Evolutionary conservation across 2,113 vertebrate genomes (phyloP).

Genomic region (Todiramphus chloris): DNA sequence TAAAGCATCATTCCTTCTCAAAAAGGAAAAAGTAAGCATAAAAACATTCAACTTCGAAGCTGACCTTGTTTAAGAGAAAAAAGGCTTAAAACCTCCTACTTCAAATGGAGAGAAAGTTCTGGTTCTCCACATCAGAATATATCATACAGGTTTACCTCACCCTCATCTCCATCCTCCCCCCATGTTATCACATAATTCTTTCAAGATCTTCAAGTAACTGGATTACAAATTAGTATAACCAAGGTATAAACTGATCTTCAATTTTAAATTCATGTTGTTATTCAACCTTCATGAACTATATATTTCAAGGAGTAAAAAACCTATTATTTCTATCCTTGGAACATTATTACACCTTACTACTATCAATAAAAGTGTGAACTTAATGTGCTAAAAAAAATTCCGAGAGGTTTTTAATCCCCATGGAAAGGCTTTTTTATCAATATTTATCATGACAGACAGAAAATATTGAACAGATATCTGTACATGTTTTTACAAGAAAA

Average conservation of each 20-base stretch:
- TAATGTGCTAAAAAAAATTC: not conserved
- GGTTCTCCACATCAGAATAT: not conserved
- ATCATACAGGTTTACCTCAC: not conserved
- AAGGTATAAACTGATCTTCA: not conserved
- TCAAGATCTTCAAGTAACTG: not conserved
- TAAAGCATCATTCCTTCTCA: not conserved
- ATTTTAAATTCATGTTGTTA: not conserved
- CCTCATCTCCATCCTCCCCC: not conserved
- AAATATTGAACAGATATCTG: not conserved
- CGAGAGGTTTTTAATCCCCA: not conserved
- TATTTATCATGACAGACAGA: not conserved
- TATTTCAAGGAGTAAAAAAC: not conserved
- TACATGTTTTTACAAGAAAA: not conserved
- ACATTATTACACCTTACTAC: not conserved
- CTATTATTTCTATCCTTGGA: not conserved
- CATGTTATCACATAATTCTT: not conserved
- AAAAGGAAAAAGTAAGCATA: not conserved
- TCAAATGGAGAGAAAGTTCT: not conserved
- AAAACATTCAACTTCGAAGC: fast-evolving
- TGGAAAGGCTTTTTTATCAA: not conserved
- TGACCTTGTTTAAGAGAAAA: not conserved
- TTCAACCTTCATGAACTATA: not conserved
- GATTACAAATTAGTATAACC: not conserved
- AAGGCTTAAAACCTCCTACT: not conserved
- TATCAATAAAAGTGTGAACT: not conserved